A percentile compares a stretch with the other conserved stretches of the same genome.
These are phyloP conservation scores for Acrocephalus arundinaceus DNA, from an alignment of 2,113 vertebrate species.

Conservation along the genomic window DNA sequence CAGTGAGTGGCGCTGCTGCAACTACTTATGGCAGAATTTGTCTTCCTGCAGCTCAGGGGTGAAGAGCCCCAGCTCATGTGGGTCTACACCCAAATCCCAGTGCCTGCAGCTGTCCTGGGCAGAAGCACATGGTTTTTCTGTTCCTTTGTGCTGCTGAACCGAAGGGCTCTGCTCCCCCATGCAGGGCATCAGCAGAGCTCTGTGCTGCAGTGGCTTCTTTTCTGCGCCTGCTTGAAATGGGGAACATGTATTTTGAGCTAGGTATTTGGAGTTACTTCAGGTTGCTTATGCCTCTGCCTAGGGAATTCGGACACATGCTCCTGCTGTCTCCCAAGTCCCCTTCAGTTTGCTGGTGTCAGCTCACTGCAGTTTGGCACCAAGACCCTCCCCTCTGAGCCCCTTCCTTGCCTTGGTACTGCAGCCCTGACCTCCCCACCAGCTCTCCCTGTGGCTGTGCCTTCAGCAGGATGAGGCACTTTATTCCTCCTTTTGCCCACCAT, in stretches of 20 bases:
- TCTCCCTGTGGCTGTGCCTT: neutral
- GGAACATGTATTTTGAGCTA: neutral
- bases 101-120: neutral
- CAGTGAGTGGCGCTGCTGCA: neutral
- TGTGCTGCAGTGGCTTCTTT: neutral
- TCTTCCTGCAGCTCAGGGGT: neutral
- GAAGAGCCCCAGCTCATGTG: neutral
- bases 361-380: neutral
- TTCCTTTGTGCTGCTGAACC: neutral
- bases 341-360: rapidly evolving
- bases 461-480: neutral
- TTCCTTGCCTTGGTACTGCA: neutral
- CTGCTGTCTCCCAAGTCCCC: neutral
- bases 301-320: neutral
- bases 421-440: neutral
- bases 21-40: neutral
- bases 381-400: neutral
- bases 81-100: neutral
- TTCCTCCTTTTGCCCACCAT: neutral
- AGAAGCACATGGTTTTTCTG: neutral
- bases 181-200: neutral
- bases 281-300: neutral
- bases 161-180: neutral
- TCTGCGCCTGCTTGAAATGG: neutral
- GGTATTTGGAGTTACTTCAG: neutral